These are phyloP conservation scores for Eupithecia subumbrata DNA, from an alignment of 2,888 invertebrate species.

Conservation along the genomic window DNA sequence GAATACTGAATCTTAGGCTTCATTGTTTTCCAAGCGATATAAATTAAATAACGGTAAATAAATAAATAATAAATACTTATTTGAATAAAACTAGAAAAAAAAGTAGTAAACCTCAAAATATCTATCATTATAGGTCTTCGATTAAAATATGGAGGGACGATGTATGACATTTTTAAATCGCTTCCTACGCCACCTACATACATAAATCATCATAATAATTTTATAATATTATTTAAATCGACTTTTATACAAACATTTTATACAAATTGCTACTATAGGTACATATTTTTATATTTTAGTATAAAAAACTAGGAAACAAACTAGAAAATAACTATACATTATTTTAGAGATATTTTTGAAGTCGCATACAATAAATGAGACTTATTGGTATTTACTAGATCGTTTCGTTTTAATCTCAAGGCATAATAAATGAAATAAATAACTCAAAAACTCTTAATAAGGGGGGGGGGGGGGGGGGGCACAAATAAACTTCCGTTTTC, in stretches of 20 bases:
- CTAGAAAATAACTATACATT: not conserved
- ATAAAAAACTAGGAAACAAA: too few relatives aligned
- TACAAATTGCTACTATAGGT: too few relatives aligned
- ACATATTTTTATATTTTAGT: not conserved
- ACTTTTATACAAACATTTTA: too few relatives aligned
- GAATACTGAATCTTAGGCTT: not conserved
- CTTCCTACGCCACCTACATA: not conserved
- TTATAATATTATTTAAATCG: not conserved
- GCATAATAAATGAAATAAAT: too few relatives aligned
- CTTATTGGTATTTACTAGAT: too few relatives aligned
- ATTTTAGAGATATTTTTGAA: not conserved
- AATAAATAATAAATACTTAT: not conserved
- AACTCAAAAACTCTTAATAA: too few relatives aligned
- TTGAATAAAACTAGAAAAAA: not conserved
- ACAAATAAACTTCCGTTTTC: too few relatives aligned
- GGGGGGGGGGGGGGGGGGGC: too few relatives aligned
- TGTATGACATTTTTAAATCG: not conserved
- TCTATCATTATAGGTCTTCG: not conserved
- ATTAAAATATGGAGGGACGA: not conserved
- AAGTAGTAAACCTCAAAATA: not conserved
- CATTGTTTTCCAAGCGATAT: not conserved
- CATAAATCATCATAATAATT: not conserved
- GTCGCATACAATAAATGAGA: not conserved
- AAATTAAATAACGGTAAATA: not conserved
- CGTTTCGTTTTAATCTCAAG: too few relatives aligned